Conservation (phyloP, 2,888 invertebrate species). For the Euproctis similis region DNA sequence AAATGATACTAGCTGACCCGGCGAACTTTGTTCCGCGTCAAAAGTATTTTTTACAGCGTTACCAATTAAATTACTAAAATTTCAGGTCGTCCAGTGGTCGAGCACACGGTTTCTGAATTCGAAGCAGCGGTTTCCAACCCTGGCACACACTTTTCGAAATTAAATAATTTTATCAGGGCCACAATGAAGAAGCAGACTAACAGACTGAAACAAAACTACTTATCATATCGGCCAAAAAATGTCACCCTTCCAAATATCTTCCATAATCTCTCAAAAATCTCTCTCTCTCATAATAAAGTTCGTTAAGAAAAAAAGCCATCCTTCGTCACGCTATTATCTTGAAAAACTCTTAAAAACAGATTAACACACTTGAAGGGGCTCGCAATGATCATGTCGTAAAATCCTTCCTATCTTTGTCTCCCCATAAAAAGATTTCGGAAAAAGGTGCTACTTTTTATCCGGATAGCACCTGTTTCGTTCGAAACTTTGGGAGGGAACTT, state of each 20-base stretch:
- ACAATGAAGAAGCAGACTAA: no score
- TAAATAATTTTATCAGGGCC: no score
- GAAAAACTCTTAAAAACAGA: conserved; percentile 27
- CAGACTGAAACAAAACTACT: no score
- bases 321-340: conserved; percentile 25
- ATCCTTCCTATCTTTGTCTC: conserved; percentile 31
- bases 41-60: no score
- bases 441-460: conserved; percentile 68
- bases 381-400: conserved; percentile 26
- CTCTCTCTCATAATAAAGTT: conserved; percentile 24
- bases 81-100: no score
- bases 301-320: conserved; percentile 13
- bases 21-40: no score
- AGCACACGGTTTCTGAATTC: no score
- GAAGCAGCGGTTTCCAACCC: no score
- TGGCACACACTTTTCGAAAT: no score
- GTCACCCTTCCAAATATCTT: conserved; percentile 6
- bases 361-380: conserved; percentile 23
- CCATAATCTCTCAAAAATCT: conserved; percentile 7
- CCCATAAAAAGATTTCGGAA: conserved; percentile 32
- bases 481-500: conserved; percentile 31
- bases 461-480: conserved; percentile 62
- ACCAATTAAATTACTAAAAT: no score
- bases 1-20: no score
- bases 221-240: no score